phyloP scores from a whole-genome alignment of 2,113 vertebrate species.

The Bombycilla garrulus region DNA sequence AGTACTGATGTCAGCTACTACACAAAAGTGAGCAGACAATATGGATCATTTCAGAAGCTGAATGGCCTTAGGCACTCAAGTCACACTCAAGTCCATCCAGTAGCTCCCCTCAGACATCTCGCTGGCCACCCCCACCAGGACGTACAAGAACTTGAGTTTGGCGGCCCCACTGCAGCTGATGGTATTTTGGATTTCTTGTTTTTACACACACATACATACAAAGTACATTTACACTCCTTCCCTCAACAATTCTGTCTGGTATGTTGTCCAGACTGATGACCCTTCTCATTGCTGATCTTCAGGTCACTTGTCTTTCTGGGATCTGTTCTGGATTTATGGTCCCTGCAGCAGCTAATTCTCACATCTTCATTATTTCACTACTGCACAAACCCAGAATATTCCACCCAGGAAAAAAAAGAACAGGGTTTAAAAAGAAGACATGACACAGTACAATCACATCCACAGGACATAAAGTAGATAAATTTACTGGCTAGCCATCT shows the following conservation, averaged over 20 bases:
- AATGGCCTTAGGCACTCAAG: background rate
- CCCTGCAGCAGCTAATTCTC: background rate
- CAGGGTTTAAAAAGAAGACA: background rate
- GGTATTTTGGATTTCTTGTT: background rate
- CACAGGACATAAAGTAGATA: background rate
- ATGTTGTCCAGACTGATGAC: background rate
- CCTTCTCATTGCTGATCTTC: background rate
- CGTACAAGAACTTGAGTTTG: background rate
- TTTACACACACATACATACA: accelerated
- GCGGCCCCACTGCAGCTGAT: background rate
- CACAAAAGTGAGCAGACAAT: background rate
- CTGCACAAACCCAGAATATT: background rate
- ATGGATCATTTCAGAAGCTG: background rate
- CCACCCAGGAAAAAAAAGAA: background rate
- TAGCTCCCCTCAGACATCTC: background rate
- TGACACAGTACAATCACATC: background rate
- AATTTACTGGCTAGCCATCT: background rate
- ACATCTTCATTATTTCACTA: background rate
- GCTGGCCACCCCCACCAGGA: background rate
- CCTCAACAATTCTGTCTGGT: background rate
- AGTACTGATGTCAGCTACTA: background rate
- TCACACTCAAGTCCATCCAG: background rate
- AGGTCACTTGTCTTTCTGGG: background rate
- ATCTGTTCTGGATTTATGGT: background rate
- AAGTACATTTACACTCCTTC: background rate